These are phyloP conservation scores for Encarsia formosa DNA, from an alignment of 2,888 invertebrate species.

Conservation along the genomic window DNA sequence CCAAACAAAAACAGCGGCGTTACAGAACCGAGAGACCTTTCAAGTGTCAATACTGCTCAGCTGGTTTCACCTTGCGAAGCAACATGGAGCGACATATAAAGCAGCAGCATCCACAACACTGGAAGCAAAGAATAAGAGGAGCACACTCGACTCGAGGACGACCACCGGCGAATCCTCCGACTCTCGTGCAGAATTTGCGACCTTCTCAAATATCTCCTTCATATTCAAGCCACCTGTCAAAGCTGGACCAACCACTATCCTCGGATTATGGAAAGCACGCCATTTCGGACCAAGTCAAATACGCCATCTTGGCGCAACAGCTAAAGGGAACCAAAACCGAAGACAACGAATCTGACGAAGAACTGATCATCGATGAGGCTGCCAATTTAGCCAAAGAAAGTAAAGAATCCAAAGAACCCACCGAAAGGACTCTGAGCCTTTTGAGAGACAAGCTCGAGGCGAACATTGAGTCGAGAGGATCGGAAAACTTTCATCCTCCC, in stretches of 20 bases:
- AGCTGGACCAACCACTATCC: neutral
- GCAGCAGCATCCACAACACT: constrained; percentile 87
- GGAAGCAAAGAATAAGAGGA: constrained; percentile 73
- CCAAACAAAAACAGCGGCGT: constrained; percentile 85
- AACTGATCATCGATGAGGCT: constrained; percentile 66
- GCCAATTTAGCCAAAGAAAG: constrained; percentile 27
- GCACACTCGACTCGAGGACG: constrained; percentile 56
- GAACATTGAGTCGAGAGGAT: constrained; percentile 13
- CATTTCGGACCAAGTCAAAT: constrained; percentile 68
- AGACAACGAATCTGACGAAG: constrained; percentile 65
- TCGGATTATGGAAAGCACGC: constrained; percentile 42
- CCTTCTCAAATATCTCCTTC: neutral
- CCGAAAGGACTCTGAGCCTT: constrained; percentile 37
- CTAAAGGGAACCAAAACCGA: constrained; percentile 58
- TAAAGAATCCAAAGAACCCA: constrained; percentile 28
- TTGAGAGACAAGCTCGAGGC: constrained; percentile 43
- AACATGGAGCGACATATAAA: constrained; percentile 95
- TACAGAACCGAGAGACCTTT: constrained; percentile 89
- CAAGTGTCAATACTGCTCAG: constrained; percentile 85
- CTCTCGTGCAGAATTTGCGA: constrained; percentile 31
- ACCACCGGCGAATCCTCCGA: constrained; percentile 49
- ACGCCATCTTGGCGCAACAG: constrained; percentile 75
- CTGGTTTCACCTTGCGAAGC: constrained; percentile 84
- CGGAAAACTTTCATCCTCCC: constrained; percentile 3
- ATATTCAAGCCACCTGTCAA: constrained; percentile 26